phyloP scores from a whole-genome alignment of 2,797 vertebrate species.

The Odontamblyopus rebecca region DNA sequence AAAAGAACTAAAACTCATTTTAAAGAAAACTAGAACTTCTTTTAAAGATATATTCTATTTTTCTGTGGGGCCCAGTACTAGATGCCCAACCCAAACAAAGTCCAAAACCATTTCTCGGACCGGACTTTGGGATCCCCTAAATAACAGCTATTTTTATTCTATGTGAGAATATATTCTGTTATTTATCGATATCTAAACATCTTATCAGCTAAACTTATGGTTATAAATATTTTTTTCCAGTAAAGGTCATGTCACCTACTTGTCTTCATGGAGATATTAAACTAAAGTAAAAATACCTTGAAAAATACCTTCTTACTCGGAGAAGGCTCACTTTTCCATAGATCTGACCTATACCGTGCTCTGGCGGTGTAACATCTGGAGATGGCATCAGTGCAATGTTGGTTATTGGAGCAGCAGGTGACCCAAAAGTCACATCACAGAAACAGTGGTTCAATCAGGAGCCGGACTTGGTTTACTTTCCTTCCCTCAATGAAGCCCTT shows the following conservation, averaged over 20 bases:
- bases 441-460: conserved; percentile 49
- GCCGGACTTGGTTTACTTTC: conserved; percentile 42
- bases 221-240: too few relatives aligned
- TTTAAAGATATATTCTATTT: too few relatives aligned
- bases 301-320: not conserved
- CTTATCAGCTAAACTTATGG: too few relatives aligned
- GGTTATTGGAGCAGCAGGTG: conserved; percentile 45
- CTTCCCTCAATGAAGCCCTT: conserved; percentile 59
- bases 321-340: not conserved
- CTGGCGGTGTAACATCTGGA: not conserved
- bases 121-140: too few relatives aligned
- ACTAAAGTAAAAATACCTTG: not conserved
- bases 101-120: too few relatives aligned
- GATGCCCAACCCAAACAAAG: too few relatives aligned
- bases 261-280: not conserved
- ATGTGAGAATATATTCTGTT: too few relatives aligned
- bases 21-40: too few relatives aligned
- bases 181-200: too few relatives aligned
- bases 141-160: too few relatives aligned
- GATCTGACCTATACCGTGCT: not conserved
- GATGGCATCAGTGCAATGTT: not conserved
- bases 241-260: not conserved
- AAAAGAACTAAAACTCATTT: too few relatives aligned
- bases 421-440: conserved; percentile 32
- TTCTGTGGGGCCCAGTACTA: too few relatives aligned